Evolutionary conservation across 1,140 invertebrate species (phyloP).

Genomic region (Heliconius himera): DNA sequence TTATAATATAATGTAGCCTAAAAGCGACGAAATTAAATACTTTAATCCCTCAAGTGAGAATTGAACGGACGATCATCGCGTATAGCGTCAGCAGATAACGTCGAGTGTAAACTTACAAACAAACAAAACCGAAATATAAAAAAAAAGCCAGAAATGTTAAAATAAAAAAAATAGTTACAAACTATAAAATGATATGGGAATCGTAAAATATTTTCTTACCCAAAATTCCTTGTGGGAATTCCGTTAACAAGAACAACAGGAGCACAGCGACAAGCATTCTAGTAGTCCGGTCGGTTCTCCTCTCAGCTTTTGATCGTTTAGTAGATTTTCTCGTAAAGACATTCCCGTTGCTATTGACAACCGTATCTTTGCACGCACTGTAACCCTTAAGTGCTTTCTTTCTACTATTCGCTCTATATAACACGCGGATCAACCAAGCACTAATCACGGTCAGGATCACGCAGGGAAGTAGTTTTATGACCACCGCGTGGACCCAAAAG

Average conservation of each 20-base stretch:
- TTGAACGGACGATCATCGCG: too few relatives aligned
- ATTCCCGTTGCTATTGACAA: constrained; percentile 69
- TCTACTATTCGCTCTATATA: constrained; percentile 86
- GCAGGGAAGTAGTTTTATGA: constrained; percentile 94
- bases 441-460: constrained; percentile 91
- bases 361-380: constrained; percentile 78
- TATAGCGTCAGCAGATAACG: too few relatives aligned
- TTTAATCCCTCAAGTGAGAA: too few relatives aligned
- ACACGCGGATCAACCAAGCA: constrained; percentile 89
- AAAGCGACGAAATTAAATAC: too few relatives aligned
- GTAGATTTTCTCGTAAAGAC: constrained; percentile 68
- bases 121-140: too few relatives aligned
- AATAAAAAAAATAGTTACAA: neutral
- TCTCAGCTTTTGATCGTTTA: constrained; percentile 84
- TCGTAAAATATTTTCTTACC: constrained; percentile 47
- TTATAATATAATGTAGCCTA: too few relatives aligned
- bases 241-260: constrained; percentile 85
- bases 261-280: constrained; percentile 94
- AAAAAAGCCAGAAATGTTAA: neutral
- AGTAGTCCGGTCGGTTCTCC: constrained; percentile 91
- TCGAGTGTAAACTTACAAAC: too few relatives aligned
- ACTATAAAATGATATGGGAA: neutral
- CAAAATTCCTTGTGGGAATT: constrained; percentile 74
- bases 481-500: constrained; percentile 93
- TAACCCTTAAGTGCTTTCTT: constrained; percentile 86